phyloP scores from a whole-genome alignment of 2,888 invertebrate species.

The Tridacna crocea region DNA sequence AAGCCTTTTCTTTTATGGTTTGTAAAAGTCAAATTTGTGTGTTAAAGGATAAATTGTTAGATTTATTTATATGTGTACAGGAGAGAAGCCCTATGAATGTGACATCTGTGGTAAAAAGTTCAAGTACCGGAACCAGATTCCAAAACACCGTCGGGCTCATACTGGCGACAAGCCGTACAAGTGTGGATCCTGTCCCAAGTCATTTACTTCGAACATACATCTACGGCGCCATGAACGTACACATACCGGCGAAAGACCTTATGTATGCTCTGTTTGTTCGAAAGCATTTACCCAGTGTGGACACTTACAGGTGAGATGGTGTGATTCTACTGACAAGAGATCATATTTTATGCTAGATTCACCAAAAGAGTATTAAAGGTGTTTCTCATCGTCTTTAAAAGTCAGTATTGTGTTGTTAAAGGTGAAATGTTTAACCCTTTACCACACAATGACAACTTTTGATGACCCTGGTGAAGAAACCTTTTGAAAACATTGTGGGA shows the following conservation, averaged over 20 bases:
- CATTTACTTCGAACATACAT: conserved; percentile 58
- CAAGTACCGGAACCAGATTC: conserved; percentile 61
- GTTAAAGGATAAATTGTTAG: too few species aligned
- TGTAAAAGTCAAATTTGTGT: too few species aligned
- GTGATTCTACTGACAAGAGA: background rate
- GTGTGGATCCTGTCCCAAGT: conserved; percentile 48
- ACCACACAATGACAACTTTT: background rate
- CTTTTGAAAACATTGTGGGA: too few species aligned
- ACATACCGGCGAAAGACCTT: conserved; percentile 60
- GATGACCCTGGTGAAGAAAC: background rate
- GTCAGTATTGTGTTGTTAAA: too few species aligned
- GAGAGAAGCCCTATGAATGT: conserved; percentile 61
- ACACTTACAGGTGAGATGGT: conserved; percentile 51
- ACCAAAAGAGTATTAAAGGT: too few species aligned
- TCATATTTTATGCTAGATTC: background rate
- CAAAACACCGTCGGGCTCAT: conserved; percentile 54
- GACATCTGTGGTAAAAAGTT: conserved; percentile 61
- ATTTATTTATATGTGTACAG: conserved; percentile 8
- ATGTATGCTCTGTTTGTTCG: conserved; percentile 47
- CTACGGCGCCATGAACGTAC: conserved; percentile 53
- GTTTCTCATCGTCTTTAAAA: too few species aligned
- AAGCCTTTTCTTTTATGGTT: too few species aligned
- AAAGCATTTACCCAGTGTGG: conserved; percentile 63
- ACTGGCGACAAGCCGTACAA: conserved; percentile 56
- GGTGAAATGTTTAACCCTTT: conserved; percentile 1